Evolutionary conservation across 2,797 vertebrate species (phyloP).

Genomic region (Anomalospiza imberbis): DNA sequence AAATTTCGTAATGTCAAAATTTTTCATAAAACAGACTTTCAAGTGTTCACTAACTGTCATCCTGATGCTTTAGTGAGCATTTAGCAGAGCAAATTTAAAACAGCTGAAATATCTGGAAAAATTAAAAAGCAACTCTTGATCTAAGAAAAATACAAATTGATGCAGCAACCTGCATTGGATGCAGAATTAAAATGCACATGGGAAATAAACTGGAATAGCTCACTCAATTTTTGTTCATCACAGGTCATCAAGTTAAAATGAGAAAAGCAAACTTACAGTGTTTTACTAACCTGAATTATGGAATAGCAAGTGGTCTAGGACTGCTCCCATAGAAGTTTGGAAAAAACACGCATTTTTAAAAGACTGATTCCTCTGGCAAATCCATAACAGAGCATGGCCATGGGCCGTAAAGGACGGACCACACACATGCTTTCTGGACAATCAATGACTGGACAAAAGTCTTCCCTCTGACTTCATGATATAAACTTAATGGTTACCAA

Average conservation of each 20-base stretch:
- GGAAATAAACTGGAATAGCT: conserved; percentile 45
- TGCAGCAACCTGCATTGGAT: conserved; percentile 17
- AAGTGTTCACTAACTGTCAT: background rate
- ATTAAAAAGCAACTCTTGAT: conserved; percentile 7
- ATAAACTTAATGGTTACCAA: background rate
- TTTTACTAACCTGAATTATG: conserved; percentile 18
- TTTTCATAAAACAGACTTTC: background rate
- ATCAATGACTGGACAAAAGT: background rate
- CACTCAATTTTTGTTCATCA: background rate
- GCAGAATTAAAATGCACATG: conserved; percentile 22
- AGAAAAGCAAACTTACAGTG: conserved; percentile 43
- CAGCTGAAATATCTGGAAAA: conserved; percentile 24
- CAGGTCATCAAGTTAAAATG: conserved; percentile 48
- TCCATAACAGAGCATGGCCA: background rate
- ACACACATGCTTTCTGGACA: background rate
- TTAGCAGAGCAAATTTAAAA: background rate
- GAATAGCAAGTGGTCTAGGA: conserved; percentile 10
- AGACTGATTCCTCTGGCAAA: background rate
- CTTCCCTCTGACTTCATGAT: background rate
- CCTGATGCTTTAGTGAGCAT: background rate
- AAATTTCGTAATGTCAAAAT: background rate
- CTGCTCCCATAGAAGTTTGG: conserved; percentile 19
- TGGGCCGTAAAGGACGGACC: background rate
- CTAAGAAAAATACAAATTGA: conserved; percentile 29
- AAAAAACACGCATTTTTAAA: background rate